Conservation (phyloP, 2,113 vertebrate species). For the Hystrix cristata region DNA sequence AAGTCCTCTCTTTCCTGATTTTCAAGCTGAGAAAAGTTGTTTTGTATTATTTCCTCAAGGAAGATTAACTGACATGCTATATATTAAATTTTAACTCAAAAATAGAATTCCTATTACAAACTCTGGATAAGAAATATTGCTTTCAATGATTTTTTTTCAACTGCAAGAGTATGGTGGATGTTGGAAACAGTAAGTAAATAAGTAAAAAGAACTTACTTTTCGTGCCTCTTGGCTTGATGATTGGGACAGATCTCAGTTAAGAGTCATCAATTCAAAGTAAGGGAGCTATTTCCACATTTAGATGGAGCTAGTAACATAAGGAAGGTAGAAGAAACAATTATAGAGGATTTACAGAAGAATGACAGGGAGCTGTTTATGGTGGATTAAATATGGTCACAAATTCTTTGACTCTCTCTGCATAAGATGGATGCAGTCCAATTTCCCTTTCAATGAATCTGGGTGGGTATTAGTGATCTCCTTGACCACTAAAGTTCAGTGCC, state of each 20-base stretch:
- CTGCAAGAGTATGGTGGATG: background rate
- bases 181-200: background rate
- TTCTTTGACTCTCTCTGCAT: background rate
- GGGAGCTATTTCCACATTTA: background rate
- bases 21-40: constrained; percentile 14
- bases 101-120: constrained; percentile 6
- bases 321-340: background rate
- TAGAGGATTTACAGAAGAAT: background rate
- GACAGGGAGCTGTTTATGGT: background rate
- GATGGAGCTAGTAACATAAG: background rate
- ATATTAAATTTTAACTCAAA: constrained; percentile 47
- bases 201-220: constrained; percentile 5
- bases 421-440: background rate
- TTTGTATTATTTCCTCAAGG: constrained; percentile 59
- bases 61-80: constrained; percentile 59
- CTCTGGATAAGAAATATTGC: background rate
- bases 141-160: background rate
- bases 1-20: constrained; percentile 38
- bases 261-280: background rate
- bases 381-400: background rate
- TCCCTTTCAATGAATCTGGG: background rate
- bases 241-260: background rate
- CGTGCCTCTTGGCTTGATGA: background rate
- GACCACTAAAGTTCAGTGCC: background rate
- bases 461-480: background rate